Evolutionary conservation across 2,888 invertebrate species (phyloP), one percentile per base, ranked within the genome.

Genomic region (Drosophila yooni): DNA sequence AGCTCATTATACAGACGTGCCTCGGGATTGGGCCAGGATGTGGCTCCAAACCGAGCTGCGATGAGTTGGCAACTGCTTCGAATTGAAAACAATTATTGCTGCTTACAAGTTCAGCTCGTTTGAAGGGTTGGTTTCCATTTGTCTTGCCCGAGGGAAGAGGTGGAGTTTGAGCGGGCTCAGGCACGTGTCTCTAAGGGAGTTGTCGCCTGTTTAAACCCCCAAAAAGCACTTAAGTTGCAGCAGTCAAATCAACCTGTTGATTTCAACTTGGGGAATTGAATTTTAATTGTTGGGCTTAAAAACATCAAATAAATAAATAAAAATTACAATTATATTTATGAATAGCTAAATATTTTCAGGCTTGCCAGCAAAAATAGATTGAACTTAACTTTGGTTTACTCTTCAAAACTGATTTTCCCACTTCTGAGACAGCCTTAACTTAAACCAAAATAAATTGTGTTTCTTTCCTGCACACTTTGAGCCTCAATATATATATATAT

Each of bases 21-120:
- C 57, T 40, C 29, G 53, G 52, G 58, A 43, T 69, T 58, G 71
- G 61, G 65, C 60, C 52, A 78, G 76, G 67, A 69, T 66, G 56
- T 40, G 60, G 56, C 25, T 25, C 50, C 51, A n/a, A 15, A 6
- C 15, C 57, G 2, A 5, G 6, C 21, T 15, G 38, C 27, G 54
- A 53, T 48, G 66, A 62, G 68, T 54, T 71, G 84, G 76, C 80
- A 90, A 90, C 89, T 78, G 89, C 77, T 81, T 79, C 82, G 64
- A 88, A 90, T 87, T 62, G 77, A 74, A 88, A 89, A 90, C 91
- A 90, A 90, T 88, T 91, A 90, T 84, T 81, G 67, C 70, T 29
- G 48, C 50, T 63, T 31, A 43, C 71, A 46, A 56, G 33, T 60
- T 65, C 13, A 43, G 25, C 18, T 33, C 18, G 15, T 36, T 70